These are phyloP conservation scores for Athene cunicularia DNA, from an alignment of 2,113 vertebrate genomes.

Conservation along the genomic window DNA sequence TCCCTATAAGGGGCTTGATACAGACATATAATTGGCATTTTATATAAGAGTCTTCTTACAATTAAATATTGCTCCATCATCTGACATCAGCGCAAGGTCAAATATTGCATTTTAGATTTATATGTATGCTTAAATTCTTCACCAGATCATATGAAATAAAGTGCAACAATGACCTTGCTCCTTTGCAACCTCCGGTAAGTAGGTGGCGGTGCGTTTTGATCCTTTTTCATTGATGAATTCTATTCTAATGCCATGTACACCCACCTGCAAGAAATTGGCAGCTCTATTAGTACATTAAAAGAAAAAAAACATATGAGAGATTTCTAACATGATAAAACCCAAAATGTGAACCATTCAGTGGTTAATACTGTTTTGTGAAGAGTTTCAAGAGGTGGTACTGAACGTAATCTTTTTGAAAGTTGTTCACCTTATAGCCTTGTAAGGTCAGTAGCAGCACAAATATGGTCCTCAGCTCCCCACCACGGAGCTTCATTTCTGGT, in stretches of 20 bases:
- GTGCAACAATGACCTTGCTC: constrained; percentile 95
- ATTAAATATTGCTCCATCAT: constrained; percentile 70
- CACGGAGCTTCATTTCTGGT: not conserved
- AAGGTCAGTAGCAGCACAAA: not conserved
- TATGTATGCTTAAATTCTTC: constrained; percentile 68
- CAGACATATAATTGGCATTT: constrained; percentile 50
- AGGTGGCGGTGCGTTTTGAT: constrained; percentile 99
- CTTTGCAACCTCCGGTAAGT: constrained; percentile 99
- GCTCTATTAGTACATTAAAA: constrained; percentile 66
- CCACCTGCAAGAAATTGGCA: constrained; percentile 89
- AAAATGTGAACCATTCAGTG: not conserved
- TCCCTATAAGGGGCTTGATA: not conserved
- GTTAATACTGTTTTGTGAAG: not conserved
- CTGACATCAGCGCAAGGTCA: constrained; percentile 79
- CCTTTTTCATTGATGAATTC: constrained; percentile 99
- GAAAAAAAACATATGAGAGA: constrained; percentile 8
- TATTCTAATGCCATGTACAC: constrained; percentile 99
- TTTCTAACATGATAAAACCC: not conserved
- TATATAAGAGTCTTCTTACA: constrained; percentile 66
- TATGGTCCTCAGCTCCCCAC: not conserved
- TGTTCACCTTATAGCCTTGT: not conserved
- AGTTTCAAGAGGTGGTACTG: not conserved
- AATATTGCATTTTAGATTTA: constrained; percentile 65
- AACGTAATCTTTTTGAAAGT: not conserved
- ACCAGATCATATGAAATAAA: constrained; percentile 81